Evolutionary conservation across 2,888 invertebrate species (phyloP).

Genomic region (Nineta flava): DNA sequence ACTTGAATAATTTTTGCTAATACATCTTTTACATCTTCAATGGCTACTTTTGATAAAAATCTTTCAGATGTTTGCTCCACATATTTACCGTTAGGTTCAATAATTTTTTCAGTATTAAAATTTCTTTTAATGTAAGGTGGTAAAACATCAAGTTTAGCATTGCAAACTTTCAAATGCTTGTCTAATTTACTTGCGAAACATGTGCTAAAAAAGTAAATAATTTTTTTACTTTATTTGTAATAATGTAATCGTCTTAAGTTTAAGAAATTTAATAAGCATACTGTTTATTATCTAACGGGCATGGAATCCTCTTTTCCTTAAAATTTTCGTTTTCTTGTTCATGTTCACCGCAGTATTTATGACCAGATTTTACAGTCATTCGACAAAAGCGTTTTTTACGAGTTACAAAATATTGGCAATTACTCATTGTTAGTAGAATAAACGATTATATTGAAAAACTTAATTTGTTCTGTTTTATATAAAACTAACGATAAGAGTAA

Average conservation of each 20-base stretch:
- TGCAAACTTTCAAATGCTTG: slow-evolving; percentile 58
- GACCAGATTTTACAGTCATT: slow-evolving; percentile 54
- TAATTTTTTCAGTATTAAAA: slow-evolving; percentile 25
- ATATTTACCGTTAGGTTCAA: slow-evolving; percentile 8
- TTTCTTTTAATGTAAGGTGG: slow-evolving; percentile 37
- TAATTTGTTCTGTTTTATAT: no score
- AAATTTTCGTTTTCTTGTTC: slow-evolving; percentile 12
- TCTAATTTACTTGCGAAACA: slow-evolving; percentile 48
- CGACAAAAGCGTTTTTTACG: slow-evolving; percentile 60
- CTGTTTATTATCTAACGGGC: slow-evolving; percentile 61
- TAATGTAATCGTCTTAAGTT: no score
- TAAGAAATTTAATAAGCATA: slow-evolving; percentile 26
- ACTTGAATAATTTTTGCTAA: slow-evolving; percentile 29
- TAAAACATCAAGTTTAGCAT: slow-evolving; percentile 37
- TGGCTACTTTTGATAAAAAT: slow-evolving; percentile 26
- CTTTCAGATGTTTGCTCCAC: slow-evolving; percentile 13
- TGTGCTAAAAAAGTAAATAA: slow-evolving; percentile 34
- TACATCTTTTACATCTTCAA: slow-evolving; percentile 24
- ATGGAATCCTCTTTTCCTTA: slow-evolving; percentile 32
- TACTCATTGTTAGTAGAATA: slow-evolving; percentile 14
- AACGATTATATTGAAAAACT: no score
- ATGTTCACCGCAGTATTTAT: slow-evolving; percentile 59
- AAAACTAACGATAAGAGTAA: no score
- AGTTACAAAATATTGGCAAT: slow-evolving; percentile 47
- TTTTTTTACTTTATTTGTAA: no score